A percentile compares a stretch with the other conserved stretches of the same genome.
Evolutionary conservation across 2,797 vertebrate species (phyloP).

Genomic region (Argyrosomus regius): DNA sequence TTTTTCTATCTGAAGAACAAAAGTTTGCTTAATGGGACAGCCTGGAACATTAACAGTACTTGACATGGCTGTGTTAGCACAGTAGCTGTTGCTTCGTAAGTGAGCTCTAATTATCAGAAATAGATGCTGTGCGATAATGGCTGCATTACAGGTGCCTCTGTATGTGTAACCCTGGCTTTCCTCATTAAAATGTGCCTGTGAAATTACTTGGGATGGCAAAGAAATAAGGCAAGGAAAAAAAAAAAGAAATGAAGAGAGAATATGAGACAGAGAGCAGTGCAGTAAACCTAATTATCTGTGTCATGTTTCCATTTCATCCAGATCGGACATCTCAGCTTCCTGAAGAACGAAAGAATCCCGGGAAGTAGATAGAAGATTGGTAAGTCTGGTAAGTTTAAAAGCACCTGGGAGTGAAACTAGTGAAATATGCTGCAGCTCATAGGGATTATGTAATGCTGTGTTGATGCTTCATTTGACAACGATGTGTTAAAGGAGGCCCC

Average conservation of each 20-base stretch:
- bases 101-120: constrained; percentile 48
- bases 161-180: constrained; percentile 13
- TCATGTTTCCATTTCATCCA: constrained; percentile 39
- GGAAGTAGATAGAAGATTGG: constrained; percentile 6
- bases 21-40: constrained; percentile 33
- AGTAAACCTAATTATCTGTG: constrained; percentile 43
- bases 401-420: constrained; percentile 46
- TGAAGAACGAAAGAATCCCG: constrained; percentile 23
- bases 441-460: constrained; percentile 60
- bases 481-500: constrained; percentile 17
- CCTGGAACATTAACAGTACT: constrained; percentile 28
- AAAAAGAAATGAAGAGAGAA: not conserved
- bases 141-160: constrained; percentile 31
- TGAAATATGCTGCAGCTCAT: constrained; percentile 45
- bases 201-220: constrained; percentile 29
- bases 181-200: constrained; percentile 18
- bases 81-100: constrained; percentile 17
- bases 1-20: constrained; percentile 33
- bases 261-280: constrained; percentile 16
- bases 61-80: constrained; percentile 38
- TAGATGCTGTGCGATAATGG: constrained; percentile 30
- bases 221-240: constrained; percentile 1
- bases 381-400: constrained; percentile 35
- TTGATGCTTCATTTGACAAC: constrained; percentile 44
- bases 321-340: constrained; percentile 16